phyloP scores from a whole-genome alignment of 37 sponge, comb jelly and placozoan genomes.

The Geodia barretti region DNA sequence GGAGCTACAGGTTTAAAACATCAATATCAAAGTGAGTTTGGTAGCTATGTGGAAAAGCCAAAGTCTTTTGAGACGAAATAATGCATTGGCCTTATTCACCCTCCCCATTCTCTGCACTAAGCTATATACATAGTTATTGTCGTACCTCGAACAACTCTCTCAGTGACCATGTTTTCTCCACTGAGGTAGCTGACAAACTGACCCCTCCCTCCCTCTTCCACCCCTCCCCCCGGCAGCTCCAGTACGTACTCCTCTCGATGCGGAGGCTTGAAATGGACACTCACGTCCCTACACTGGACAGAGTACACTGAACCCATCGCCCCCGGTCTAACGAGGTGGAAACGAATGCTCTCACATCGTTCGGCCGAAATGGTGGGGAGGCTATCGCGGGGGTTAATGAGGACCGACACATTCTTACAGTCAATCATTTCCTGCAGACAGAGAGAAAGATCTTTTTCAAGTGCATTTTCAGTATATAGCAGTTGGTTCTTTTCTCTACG shows the following conservation, averaged over 20 bases:
- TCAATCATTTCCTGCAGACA: constrained; percentile 55
- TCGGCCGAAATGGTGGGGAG: constrained; percentile 71
- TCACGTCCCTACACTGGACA: constrained; percentile 30
- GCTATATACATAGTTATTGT: not conserved
- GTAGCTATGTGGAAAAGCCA: too few species aligned
- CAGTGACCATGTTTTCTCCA: constrained; percentile 38
- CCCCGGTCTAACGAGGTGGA: constrained; percentile 52
- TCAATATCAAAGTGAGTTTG: too few species aligned
- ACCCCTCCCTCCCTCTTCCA: constrained; percentile 15
- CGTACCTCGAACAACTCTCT: constrained; percentile 64
- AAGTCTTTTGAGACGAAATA: not conserved
- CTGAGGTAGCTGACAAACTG: constrained; percentile 54
- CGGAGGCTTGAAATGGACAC: constrained; percentile 64
- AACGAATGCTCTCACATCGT: constrained; percentile 29
- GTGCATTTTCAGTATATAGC: not conserved
- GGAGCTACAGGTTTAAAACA: too few species aligned
- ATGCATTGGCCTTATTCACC: not conserved
- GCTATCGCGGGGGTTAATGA: constrained; percentile 35
- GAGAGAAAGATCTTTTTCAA: not conserved
- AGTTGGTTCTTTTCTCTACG: not conserved
- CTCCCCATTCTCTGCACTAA: too few species aligned
- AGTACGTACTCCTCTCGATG: constrained; percentile 33
- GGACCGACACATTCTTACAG: constrained; percentile 30
- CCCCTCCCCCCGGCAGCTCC: constrained; percentile 44
- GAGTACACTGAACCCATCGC: constrained; percentile 57